A percentile compares a stretch with the other conserved stretches of the same genome.
These are phyloP conservation scores for Stegophylla sp. DNA, from an alignment of 2,888 invertebrate genomes.

Conservation along the genomic window DNA sequence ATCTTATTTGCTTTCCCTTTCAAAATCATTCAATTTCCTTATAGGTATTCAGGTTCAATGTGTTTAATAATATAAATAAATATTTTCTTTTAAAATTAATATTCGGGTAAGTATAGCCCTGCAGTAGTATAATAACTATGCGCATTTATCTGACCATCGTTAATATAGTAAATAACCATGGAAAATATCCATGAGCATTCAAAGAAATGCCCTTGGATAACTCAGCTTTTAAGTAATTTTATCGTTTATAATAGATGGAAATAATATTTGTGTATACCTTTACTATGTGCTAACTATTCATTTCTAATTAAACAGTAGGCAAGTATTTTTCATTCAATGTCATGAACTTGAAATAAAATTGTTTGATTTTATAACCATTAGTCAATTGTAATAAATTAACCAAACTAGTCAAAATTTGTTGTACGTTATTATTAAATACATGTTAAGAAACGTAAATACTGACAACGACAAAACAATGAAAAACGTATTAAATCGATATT, in stretches of 20 bases:
- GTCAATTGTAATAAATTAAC: no score
- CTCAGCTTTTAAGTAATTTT: neutral
- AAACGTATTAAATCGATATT: no score
- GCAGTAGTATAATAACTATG: no score
- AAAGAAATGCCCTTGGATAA: slow-evolving; percentile 30
- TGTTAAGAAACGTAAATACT: no score
- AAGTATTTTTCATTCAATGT: slow-evolving; percentile 31
- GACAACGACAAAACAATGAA: no score
- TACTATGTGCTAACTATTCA: neutral
- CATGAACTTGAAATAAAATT: slow-evolving; percentile 17
- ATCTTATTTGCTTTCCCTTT: slow-evolving; percentile 42
- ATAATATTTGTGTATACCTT: neutral
- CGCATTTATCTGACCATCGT: neutral
- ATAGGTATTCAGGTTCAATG: neutral
- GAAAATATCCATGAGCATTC: slow-evolving; percentile 18
- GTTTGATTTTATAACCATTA: neutral
- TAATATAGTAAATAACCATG: slow-evolving; percentile 7
- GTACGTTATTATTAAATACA: no score
- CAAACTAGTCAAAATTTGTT: neutral
- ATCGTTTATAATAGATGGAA: neutral
- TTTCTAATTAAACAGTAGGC: slow-evolving; percentile 7
- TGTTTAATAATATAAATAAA: neutral
- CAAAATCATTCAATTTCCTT: slow-evolving; percentile 28
- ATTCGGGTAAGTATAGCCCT: neutral
- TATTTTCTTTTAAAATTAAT: neutral